phyloP scores from a whole-genome alignment of 2,113 vertebrate species.

The Labrus mixtus region DNA sequence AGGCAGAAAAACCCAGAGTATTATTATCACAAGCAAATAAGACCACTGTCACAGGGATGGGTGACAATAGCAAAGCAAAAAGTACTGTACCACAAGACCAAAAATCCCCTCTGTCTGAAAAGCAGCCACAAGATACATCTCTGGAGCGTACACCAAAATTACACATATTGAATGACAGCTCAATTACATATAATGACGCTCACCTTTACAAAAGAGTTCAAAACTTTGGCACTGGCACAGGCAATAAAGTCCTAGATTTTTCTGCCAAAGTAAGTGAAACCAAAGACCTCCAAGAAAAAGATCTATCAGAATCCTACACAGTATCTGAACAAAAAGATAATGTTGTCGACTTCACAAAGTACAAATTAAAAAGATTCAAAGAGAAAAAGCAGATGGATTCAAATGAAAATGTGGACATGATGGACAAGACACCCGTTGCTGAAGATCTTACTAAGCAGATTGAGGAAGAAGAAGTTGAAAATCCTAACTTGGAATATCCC shows the following conservation, averaged over 20 bases:
- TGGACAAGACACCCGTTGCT: conserved; percentile 21
- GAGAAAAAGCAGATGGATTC: conserved; percentile 53
- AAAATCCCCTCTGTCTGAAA: conserved; percentile 32
- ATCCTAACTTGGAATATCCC: conserved; percentile 29
- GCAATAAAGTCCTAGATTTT: conserved; percentile 77
- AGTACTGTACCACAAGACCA: conserved; percentile 11
- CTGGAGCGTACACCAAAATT: conserved; percentile 57
- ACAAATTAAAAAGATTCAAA: conserved; percentile 73
- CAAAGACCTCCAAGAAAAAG: conserved; percentile 33
- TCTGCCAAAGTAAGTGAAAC: conserved; percentile 58
- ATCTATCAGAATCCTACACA: background rate
- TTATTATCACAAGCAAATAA: conserved; percentile 45
- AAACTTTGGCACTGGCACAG: conserved; percentile 11
- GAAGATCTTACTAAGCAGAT: conserved; percentile 76
- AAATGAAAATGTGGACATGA: background rate
- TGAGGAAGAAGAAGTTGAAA: conserved; percentile 65
- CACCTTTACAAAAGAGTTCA: conserved; percentile 55
- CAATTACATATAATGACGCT: conserved; percentile 29
- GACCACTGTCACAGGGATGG: background rate
- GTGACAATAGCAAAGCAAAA: conserved; percentile 17
- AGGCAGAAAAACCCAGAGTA: conserved; percentile 56
- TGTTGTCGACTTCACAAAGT: conserved; percentile 79
- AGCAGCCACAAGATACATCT: conserved; percentile 23
- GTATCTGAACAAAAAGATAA: conserved; percentile 39
- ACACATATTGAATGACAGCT: conserved; percentile 68